phyloP scores from a whole-genome alignment of 2,888 invertebrate species.

The Graphium colonna region DNA sequence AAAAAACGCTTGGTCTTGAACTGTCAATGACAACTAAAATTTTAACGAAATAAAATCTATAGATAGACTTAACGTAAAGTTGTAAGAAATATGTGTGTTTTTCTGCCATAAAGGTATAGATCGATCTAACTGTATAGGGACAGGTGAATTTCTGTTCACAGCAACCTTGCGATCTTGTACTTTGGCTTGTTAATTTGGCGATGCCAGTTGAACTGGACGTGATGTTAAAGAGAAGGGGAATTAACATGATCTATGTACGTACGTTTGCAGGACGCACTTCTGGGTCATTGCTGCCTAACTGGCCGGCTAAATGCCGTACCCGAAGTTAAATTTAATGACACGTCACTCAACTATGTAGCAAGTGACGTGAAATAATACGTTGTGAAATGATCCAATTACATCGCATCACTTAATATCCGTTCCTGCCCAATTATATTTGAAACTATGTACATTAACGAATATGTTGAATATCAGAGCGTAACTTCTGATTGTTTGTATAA shows the following conservation, averaged over 20 bases:
- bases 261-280: slow-evolving; percentile 9
- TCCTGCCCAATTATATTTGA: neutral
- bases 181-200: neutral
- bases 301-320: slow-evolving; percentile 12
- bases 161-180: neutral
- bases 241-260: slow-evolving; percentile 11
- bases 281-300: slow-evolving; percentile 20
- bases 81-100: no score
- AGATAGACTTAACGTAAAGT: no score
- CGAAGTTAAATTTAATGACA: slow-evolving; percentile 11
- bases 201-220: neutral
- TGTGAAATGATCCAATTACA: neutral
- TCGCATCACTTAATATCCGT: neutral
- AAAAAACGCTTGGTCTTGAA: no score
- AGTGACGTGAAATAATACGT: neutral
- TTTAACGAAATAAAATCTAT: no score
- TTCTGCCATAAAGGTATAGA: no score
- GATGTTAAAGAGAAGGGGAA: slow-evolving; percentile 18
- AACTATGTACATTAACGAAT: no score
- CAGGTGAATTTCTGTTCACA: neutral
- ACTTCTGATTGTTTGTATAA: no score
- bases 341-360: neutral
- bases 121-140: no score
- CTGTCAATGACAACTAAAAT: no score
- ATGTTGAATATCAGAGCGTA: no score